Evolutionary conservation across 2,797 vertebrate species (phyloP).

Genomic region (Malacoraja senta): DNA sequence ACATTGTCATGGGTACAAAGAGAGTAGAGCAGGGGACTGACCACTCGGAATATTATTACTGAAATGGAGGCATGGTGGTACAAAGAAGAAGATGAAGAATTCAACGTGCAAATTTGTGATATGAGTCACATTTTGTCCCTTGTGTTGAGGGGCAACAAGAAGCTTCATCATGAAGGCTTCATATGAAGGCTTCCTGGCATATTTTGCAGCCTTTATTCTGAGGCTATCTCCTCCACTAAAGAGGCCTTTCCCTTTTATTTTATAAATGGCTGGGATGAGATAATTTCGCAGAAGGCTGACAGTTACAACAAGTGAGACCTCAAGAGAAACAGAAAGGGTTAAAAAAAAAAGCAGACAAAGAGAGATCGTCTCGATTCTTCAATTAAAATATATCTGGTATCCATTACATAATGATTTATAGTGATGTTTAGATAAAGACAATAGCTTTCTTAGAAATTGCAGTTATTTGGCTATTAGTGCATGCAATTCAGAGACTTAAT

Average conservation of each 20-base stretch:
- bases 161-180: no score
- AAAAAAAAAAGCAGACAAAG: neutral
- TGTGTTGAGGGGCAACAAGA: no score
- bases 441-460: neutral
- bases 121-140: no score
- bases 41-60: no score
- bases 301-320: neutral
- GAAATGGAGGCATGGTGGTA: no score
- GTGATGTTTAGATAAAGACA: neutral
- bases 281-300: neutral
- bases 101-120: no score
- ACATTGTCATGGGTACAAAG: no score
- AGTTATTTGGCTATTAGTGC: constrained; percentile 5
- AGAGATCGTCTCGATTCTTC: neutral
- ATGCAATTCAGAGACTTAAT: neutral
- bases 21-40: no score
- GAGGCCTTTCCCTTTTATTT: neutral
- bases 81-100: no score
- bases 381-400: neutral
- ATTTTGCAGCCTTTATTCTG: neutral
- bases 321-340: neutral
- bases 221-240: neutral
- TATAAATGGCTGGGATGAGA: neutral
- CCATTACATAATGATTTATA: neutral
- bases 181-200: neutral